phyloP scores from a whole-genome alignment of 37 sponge, comb jelly and placozoan genomes.

The Hexactinellida sp. region DNA sequence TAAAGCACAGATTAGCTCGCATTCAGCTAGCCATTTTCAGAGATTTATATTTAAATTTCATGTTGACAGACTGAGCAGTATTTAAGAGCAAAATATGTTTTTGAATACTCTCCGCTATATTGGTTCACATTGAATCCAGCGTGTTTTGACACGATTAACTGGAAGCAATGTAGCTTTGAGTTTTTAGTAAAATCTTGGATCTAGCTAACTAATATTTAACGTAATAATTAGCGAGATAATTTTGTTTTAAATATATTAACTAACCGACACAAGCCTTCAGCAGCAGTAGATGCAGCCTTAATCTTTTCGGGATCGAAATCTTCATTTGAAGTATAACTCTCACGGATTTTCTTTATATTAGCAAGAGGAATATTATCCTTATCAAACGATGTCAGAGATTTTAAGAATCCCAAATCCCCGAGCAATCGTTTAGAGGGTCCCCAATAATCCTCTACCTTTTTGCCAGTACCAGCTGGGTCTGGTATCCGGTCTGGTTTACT shows the following conservation, averaged over 20 bases:
- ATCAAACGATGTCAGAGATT: conserved; percentile 69
- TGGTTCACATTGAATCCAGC: too few species aligned
- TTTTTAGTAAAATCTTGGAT: too few species aligned
- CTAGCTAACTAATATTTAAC: too few species aligned
- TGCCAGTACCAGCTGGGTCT: conserved; percentile 80
- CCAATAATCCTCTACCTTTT: conserved; percentile 94
- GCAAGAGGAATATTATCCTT: conserved; percentile 79
- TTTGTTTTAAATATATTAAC: not conserved
- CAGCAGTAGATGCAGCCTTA: conserved; percentile 81
- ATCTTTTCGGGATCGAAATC: conserved; percentile 94
- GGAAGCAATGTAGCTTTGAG: too few species aligned
- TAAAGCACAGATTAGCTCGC: too few species aligned
- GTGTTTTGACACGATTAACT: too few species aligned
- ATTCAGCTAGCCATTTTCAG: too few species aligned
- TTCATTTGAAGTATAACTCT: conserved; percentile 64
- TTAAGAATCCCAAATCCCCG: conserved; percentile 84
- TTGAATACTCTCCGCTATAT: too few species aligned
- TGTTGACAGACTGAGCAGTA: too few species aligned
- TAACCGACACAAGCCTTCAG: conserved; percentile 74
- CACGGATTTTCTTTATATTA: conserved; percentile 68
- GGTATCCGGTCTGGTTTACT: conserved; percentile 77
- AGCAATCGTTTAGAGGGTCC: conserved; percentile 79
- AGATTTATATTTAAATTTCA: too few species aligned
- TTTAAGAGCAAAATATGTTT: too few species aligned
- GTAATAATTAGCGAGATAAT: too few species aligned